Evolutionary conservation across 2,888 invertebrate species (phyloP).

Genomic region (Sussaba pulchella): DNA sequence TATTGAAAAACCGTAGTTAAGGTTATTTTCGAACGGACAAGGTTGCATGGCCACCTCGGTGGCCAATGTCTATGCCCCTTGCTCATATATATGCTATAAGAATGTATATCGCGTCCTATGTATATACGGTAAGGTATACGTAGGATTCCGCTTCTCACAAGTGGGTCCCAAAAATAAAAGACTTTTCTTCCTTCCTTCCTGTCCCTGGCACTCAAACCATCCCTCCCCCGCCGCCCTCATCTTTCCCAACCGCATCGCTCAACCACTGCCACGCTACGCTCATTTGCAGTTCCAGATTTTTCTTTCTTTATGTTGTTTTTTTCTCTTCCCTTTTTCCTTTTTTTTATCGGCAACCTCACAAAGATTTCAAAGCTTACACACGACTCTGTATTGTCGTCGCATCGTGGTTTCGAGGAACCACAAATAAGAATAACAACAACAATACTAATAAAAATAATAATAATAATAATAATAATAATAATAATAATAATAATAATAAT

Average conservation of each 20-base stretch:
- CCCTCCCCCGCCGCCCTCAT: conserved; percentile 30
- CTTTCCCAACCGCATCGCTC: conserved; percentile 22
- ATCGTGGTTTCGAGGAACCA: conserved; percentile 23
- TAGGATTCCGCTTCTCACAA: conserved; percentile 68
- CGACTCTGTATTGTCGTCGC: conserved; percentile 36
- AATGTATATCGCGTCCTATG: no score
- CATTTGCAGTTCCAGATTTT: conserved; percentile 46
- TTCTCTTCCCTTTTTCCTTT: conserved; percentile 38
- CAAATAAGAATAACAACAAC: no score
- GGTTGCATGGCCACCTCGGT: not conserved
- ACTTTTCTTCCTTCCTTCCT: conserved; percentile 71
- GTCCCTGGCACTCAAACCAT: conserved; percentile 54
- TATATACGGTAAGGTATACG: not conserved
- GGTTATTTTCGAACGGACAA: not conserved
- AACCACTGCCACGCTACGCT: conserved; percentile 37
- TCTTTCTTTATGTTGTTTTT: conserved; percentile 42
- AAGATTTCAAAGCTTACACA: conserved; percentile 40
- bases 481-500: conserved; percentile 2
- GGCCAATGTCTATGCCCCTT: not conserved
- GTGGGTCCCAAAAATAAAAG: conserved; percentile 72
- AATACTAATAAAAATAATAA: not conserved
- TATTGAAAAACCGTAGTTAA: no score
- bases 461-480: conserved; percentile 1
- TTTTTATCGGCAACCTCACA: conserved; percentile 10
- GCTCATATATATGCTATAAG: not conserved